Percentiles rank a stretch among this genome's conserved stretches.
phyloP scores from a whole-genome alignment of 2,888 invertebrate species.

The Belgica antarctica region DNA sequence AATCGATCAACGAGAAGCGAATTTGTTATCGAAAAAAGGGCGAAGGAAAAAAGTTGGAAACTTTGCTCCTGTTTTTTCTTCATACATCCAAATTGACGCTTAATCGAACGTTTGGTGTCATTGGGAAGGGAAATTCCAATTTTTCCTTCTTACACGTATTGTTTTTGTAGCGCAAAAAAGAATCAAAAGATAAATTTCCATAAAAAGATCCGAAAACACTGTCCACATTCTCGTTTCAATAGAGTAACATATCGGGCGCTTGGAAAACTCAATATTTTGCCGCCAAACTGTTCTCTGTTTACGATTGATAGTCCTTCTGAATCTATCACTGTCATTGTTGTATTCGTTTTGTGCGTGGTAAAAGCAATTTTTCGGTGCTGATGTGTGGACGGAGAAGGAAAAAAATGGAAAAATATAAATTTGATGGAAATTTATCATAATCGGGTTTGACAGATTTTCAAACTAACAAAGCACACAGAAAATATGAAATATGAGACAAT shows the following conservation, averaged over 20 bases:
- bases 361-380: too few relatives aligned
- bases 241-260: background rate
- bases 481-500: conserved; percentile 15
- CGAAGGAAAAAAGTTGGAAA: background rate
- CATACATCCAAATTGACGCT: conserved; percentile 30
- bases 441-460: conserved; percentile 25
- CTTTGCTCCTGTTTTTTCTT: background rate
- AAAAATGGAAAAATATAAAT: background rate
- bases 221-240: conserved; percentile 28
- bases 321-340: conserved; percentile 29
- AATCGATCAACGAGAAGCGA: conserved; percentile 3
- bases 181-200: background rate
- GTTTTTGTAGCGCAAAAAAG: background rate
- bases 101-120: conserved; percentile 33
- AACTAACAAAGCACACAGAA: background rate
- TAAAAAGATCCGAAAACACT: background rate
- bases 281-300: background rate
- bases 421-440: conserved; percentile 25
- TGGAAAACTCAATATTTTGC: background rate
- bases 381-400: conserved; percentile 8
- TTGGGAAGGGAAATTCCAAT: background rate
- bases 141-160: background rate
- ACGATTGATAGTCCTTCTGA: background rate
- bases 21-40: background rate
- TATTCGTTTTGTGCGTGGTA: conserved; percentile 7